These are phyloP conservation scores for Aphelocoma coerulescens DNA, from an alignment of 2,113 vertebrate genomes.

Conservation along the genomic window DNA sequence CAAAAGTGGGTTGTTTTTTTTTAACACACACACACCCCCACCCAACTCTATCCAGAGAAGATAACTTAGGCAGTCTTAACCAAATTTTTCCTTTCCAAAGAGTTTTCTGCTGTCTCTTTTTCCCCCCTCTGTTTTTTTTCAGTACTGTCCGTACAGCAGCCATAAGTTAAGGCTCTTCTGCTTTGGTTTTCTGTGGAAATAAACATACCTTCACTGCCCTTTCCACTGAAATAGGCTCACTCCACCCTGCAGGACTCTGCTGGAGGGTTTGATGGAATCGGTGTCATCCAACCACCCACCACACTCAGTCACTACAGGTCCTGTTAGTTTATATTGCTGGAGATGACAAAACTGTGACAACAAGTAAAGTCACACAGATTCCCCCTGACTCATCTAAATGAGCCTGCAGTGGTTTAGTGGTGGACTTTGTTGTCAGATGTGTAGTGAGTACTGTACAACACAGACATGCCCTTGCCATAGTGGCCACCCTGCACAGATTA, in stretches of 20 bases:
- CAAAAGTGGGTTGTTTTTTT: not conserved
- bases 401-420: not conserved
- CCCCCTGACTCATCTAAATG: not conserved
- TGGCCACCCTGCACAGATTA: not conserved
- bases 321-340: not conserved
- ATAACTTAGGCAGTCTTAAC: not conserved
- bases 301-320: not conserved
- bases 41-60: not conserved
- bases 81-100: not conserved
- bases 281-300: not conserved
- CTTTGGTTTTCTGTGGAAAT: not conserved
- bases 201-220: not conserved
- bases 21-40: not conserved
- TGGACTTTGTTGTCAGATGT: not conserved
- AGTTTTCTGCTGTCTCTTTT: not conserved
- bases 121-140: accelerated
- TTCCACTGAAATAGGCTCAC: not conserved
- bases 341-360: not conserved
- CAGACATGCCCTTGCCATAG: not conserved
- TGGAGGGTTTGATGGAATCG: not conserved
- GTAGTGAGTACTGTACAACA: not conserved
- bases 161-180: not conserved
- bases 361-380: not conserved
- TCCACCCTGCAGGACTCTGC: not conserved
- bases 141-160: not conserved